Percentiles rank a stretch among this genome's conserved stretches.
Conservation (phyloP, 2,797 vertebrate species). For the Sparidentex hasta region DNA sequence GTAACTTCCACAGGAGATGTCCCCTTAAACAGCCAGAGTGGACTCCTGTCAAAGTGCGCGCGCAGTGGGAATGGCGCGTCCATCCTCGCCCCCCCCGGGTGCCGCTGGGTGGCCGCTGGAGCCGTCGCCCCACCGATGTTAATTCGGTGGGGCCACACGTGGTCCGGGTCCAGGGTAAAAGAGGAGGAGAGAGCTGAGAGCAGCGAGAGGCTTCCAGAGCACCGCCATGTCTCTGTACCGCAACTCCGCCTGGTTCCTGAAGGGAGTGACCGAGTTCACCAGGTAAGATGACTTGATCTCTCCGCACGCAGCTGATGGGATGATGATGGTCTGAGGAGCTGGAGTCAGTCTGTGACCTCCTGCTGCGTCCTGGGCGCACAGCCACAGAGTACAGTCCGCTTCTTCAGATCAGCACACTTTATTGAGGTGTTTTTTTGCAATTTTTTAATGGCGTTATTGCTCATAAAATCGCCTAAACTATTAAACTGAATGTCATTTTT, state of each 20-base stretch:
- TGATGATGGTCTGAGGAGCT: neutral
- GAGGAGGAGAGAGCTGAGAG: slow-evolving; percentile 45
- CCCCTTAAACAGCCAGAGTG: neutral
- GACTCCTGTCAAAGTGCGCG: neutral
- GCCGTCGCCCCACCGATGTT: slow-evolving; percentile 28
- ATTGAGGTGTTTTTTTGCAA: neutral
- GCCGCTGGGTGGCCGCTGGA: slow-evolving; percentile 60
- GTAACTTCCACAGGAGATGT: neutral
- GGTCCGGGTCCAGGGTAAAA: slow-evolving; percentile 73
- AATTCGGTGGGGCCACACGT: slow-evolving; percentile 65
- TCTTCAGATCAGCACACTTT: neutral
- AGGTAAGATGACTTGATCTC: slow-evolving; percentile 73
- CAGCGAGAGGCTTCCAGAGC: slow-evolving; percentile 62
- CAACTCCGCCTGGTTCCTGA: slow-evolving; percentile 87
- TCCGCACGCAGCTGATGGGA: neutral
- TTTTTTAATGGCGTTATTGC: neutral
- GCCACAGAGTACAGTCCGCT: neutral
- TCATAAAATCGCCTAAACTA: neutral
- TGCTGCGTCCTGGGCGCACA: neutral
- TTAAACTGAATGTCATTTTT: neutral
- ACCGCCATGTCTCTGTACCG: slow-evolving; percentile 87
- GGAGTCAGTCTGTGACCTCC: neutral
- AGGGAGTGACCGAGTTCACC: slow-evolving; percentile 87
- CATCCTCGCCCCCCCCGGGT: neutral
- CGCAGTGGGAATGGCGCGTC: neutral